Evolutionary conservation across 2,888 invertebrate species (phyloP).

Genomic region (Harmothoe impar): DNA sequence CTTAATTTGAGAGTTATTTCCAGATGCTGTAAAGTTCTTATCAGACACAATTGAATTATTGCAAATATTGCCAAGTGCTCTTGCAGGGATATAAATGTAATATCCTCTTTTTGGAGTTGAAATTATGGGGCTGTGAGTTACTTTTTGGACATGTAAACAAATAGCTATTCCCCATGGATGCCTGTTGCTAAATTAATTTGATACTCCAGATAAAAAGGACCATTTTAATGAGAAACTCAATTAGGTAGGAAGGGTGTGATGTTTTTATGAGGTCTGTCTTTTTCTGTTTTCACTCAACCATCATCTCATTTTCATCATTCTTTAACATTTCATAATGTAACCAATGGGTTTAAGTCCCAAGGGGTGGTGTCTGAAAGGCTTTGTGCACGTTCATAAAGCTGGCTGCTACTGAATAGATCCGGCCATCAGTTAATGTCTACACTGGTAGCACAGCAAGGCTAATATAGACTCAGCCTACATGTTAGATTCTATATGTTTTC

Average conservation of each 20-base stretch:
- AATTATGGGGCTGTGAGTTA: conserved; percentile 21
- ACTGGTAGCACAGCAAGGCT: too few relatives aligned
- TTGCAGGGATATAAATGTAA: neutral
- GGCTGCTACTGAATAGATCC: too few relatives aligned
- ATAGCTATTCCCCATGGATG: conserved; percentile 2
- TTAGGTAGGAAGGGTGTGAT: neutral
- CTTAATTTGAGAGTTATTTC: conserved; percentile 34
- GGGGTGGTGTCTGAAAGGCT: too few relatives aligned
- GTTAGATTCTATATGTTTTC: too few relatives aligned
- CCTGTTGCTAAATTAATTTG: conserved; percentile 13
- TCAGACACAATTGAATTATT: neutral
- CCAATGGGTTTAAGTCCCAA: too few relatives aligned
- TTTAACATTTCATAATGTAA: neutral
- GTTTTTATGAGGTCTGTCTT: neutral
- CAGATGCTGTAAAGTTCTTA: neutral
- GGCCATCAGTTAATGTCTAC: too few relatives aligned
- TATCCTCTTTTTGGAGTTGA: neutral
- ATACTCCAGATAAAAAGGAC: neutral
- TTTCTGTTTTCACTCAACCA: conserved; percentile 4
- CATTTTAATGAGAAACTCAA: conserved; percentile 29
- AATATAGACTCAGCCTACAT: too few relatives aligned
- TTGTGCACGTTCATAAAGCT: too few relatives aligned
- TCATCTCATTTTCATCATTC: neutral
- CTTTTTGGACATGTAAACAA: conserved; percentile 22
- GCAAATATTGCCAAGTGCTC: conserved; percentile 2